Evolutionary conservation across 35 echinoderm and acorn worm species (phyloP).

Genomic region (Strongylocentrotus purpuratus): DNA sequence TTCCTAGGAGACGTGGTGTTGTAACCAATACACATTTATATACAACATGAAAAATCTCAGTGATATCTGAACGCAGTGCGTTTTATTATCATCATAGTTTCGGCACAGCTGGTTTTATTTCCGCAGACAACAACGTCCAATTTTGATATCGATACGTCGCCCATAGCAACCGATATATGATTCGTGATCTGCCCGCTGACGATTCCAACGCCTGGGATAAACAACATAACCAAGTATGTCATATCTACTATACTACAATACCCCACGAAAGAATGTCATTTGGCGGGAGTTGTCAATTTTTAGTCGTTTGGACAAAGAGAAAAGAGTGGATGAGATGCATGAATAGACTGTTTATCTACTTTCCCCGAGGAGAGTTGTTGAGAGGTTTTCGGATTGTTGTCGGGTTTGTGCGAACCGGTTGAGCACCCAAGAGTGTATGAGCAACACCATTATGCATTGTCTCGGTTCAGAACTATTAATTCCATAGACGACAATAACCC

Average conservation of each 20-base stretch:
- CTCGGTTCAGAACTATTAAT: slow-evolving; percentile 2
- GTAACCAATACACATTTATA: too few relatives aligned
- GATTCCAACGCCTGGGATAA: background rate
- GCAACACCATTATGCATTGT: background rate
- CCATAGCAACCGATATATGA: slow-evolving; percentile 42
- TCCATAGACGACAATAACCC: background rate
- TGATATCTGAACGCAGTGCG: background rate
- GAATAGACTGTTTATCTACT: background rate
- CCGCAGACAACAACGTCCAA: slow-evolving; percentile 1
- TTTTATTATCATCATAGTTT: background rate
- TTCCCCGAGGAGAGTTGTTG: background rate
- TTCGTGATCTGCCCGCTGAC: background rate
- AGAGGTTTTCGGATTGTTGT: background rate
- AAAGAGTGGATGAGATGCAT: background rate
- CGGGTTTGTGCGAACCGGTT: background rate
- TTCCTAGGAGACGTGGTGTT: too few relatives aligned
- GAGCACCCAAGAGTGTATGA: background rate
- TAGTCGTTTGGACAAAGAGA: background rate
- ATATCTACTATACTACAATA: background rate
- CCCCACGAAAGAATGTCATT: background rate
- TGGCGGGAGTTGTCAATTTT: background rate
- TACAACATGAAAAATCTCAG: too few relatives aligned
- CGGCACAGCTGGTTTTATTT: background rate
- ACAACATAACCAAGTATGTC: background rate
- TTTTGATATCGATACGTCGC: slow-evolving; percentile 37